Evolutionary conservation across 2,113 vertebrate genomes (phyloP).

Genomic region (Pitta sordida): DNA sequence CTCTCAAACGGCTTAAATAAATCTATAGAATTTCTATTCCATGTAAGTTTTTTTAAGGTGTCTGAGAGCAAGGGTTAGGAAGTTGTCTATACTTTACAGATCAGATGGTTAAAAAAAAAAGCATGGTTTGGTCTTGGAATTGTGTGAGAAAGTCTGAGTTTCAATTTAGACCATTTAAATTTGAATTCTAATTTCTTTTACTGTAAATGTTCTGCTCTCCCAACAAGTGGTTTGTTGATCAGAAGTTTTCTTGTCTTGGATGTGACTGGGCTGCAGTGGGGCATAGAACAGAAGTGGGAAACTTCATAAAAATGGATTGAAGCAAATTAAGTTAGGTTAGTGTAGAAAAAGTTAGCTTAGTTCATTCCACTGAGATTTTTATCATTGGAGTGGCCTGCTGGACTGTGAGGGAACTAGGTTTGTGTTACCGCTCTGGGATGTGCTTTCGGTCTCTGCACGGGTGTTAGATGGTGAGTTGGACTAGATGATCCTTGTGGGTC

Average conservation of each 20-base stretch:
- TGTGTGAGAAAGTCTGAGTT: background rate
- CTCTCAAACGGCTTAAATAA: background rate
- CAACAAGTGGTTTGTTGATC: background rate
- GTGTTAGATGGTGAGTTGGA: too few species aligned
- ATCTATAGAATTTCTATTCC: background rate
- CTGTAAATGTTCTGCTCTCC: rapidly evolving
- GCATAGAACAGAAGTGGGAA: background rate
- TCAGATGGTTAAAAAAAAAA: background rate
- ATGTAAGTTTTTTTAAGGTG: background rate
- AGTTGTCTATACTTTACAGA: background rate
- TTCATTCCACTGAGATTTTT: background rate
- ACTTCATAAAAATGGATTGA: background rate
- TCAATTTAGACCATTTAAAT: background rate
- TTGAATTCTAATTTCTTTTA: background rate
- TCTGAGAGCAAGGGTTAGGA: background rate
- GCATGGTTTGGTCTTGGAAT: background rate
- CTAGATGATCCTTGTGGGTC: too few species aligned
- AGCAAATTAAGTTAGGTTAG: background rate
- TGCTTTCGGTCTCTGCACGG: too few species aligned
- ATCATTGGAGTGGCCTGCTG: too few species aligned
- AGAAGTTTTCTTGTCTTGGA: background rate
- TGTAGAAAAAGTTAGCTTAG: background rate
- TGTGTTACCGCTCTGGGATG: too few species aligned
- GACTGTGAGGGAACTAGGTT: too few species aligned
- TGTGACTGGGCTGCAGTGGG: background rate